Percentiles rank a stretch among this genome's conserved stretches.
phyloP scores from a whole-genome alignment of 2,113 vertebrate genomes.

The Cathartes aura region DNA sequence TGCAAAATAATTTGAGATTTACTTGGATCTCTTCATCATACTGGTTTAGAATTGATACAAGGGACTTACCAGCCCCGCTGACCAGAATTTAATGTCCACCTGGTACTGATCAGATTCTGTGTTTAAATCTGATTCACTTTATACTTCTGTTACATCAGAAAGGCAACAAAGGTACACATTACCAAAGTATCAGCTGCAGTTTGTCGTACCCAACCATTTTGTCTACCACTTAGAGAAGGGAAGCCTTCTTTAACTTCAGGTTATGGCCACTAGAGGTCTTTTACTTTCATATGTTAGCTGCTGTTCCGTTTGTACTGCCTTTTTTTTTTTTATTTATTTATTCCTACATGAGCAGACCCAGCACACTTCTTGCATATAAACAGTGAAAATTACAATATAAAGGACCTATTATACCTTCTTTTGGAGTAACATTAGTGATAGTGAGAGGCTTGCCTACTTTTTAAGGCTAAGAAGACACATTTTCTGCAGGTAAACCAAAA shows the following conservation, averaged over 20 bases:
- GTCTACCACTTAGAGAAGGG: neutral
- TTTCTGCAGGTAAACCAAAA: conserved; percentile 70
- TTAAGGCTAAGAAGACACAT: conserved; percentile 46
- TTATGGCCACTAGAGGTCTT: conserved; percentile 81
- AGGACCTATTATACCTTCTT: conserved; percentile 58
- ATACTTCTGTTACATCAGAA: neutral
- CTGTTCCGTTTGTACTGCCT: conserved; percentile 67
- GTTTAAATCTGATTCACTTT: neutral
- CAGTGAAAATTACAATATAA: conserved; percentile 69
- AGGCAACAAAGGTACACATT: neutral
- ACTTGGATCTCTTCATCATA: fast-evolving
- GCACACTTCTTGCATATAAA: conserved; percentile 76
- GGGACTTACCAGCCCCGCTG: neutral
- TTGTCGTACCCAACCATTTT: conserved; percentile 40
- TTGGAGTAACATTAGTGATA: conserved; percentile 66
- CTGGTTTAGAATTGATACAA: neutral
- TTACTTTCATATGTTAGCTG: conserved; percentile 52
- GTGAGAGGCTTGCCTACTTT: conserved; percentile 51
- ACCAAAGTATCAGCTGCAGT: neutral
- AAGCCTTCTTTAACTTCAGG: conserved; percentile 35
- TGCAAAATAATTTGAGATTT: neutral
- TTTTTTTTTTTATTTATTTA: conserved; percentile 76
- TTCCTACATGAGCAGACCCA: conserved; percentile 78
- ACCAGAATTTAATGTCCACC: neutral
- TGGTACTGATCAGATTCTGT: neutral